A percentile compares a stretch with the other conserved stretches of the same genome.
Evolutionary conservation across 1,140 invertebrate genomes (phyloP).

Genomic region (Paralvinella palmiformis): DNA sequence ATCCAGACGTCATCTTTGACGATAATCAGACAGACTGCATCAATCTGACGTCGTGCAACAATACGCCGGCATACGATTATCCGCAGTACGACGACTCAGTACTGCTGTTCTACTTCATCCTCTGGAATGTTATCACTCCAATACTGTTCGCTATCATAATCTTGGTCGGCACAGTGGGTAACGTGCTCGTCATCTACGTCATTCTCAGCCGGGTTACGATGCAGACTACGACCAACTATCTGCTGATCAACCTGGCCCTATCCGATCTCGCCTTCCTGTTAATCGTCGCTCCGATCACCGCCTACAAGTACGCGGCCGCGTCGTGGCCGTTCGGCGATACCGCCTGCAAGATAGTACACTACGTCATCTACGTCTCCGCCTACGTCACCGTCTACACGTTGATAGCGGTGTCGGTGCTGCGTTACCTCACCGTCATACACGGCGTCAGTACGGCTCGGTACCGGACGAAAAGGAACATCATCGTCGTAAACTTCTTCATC

Average conservation of each 20-base stretch:
- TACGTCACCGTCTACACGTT: slow-evolving; percentile 85
- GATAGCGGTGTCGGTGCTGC: slow-evolving; percentile 71
- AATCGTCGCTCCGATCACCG: slow-evolving; percentile 15
- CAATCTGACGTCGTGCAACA: too few relatives aligned
- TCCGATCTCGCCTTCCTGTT: slow-evolving; percentile 16
- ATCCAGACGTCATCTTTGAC: too few relatives aligned
- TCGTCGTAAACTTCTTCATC: not conserved
- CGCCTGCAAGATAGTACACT: slow-evolving; percentile 16
- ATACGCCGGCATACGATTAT: too few relatives aligned
- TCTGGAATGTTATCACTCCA: not conserved
- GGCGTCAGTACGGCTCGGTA: too few relatives aligned
- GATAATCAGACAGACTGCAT: too few relatives aligned
- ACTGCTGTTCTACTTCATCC: not conserved
- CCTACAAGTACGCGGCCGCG: slow-evolving; percentile 10
- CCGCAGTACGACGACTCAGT: too few relatives aligned
- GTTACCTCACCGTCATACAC: slow-evolving; percentile 16
- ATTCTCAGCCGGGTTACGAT: slow-evolving; percentile 3
- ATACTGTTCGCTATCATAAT: not conserved
- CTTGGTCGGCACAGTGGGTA: slow-evolving; percentile 6
- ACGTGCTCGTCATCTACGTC: slow-evolving; percentile 17
- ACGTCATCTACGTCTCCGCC: slow-evolving; percentile 62
- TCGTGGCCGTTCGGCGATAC: slow-evolving; percentile 12
- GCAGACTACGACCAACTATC: slow-evolving; percentile 13
- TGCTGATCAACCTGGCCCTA: slow-evolving; percentile 17
- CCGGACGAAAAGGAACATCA: slow-evolving; percentile 1